These are phyloP conservation scores for Melitaea athalia DNA, from an alignment of 2,888 invertebrate species.

Conservation along the genomic window DNA sequence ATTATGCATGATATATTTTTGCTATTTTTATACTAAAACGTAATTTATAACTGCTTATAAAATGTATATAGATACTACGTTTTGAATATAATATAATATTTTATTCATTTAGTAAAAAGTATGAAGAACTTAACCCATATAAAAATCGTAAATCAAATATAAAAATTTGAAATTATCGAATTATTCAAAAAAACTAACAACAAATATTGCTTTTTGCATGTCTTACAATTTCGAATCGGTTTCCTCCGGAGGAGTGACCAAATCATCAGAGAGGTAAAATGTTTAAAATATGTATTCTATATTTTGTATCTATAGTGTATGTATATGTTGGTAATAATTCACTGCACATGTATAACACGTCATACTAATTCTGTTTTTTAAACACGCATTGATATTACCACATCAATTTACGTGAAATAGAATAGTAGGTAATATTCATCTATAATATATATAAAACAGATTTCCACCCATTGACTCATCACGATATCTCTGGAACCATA, in stretches of 20 bases:
- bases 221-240: constrained; percentile 87
- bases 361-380: neutral
- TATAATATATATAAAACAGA: no score
- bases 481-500: no score
- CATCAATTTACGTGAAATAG: neutral
- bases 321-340: constrained; percentile 5
- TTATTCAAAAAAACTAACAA: constrained; percentile 65
- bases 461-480: no score
- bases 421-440: no score
- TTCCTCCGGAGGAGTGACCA: constrained; percentile 85
- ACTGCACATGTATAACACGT: constrained; percentile 8
- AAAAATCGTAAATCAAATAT: neutral
- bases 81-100: no score
- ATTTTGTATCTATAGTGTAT: constrained; percentile 31
- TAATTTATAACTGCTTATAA: no score
- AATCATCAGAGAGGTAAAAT: constrained; percentile 82
- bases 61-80: no score
- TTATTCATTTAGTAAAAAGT: neutral
- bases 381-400: neutral
- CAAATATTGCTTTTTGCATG: constrained; percentile 84
- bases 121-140: neutral
- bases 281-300: constrained; percentile 40
- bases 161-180: neutral
- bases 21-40: no score
- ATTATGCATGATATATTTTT: no score